These are phyloP conservation scores for Epinephelus coioides DNA, from an alignment of 2,797 vertebrate species.

Conservation along the genomic window DNA sequence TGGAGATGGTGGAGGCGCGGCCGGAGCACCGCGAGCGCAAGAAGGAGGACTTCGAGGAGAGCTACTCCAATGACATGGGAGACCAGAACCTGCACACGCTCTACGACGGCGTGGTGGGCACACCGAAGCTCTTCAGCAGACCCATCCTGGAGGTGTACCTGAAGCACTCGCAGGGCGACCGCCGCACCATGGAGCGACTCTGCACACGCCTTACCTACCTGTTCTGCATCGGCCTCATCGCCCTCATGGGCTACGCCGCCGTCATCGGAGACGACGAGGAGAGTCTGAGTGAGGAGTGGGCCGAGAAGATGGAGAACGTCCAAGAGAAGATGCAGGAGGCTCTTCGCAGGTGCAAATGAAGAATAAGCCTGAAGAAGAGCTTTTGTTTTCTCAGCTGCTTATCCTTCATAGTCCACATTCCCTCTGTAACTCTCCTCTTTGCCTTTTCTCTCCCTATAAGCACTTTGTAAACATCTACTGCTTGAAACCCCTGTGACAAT, in stretches of 20 bases:
- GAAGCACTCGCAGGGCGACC: conserved; percentile 82
- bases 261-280: conserved; percentile 86
- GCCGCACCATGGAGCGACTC: conserved; percentile 82
- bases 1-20: conserved; percentile 83
- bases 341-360: conserved; percentile 81
- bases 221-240: conserved; percentile 89
- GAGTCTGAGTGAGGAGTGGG: conserved; percentile 84
- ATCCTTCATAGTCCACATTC: conserved; percentile 42
- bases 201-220: conserved; percentile 87
- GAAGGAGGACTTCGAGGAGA: conserved; percentile 80
- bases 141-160: conserved; percentile 88
- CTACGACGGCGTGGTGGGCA: conserved; percentile 86
- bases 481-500: background rate
- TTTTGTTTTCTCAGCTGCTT: conserved; percentile 12
- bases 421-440: conserved; percentile 12
- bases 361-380: background rate
- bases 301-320: conserved; percentile 84
- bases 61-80: conserved; percentile 80
- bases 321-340: conserved; percentile 86
- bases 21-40: conserved; percentile 70
- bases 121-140: conserved; percentile 85
- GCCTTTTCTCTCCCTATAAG: background rate
- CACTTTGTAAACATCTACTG: conserved; percentile 28
- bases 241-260: conserved; percentile 86
- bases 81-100: conserved; percentile 89